Percentiles rank a stretch among this genome's conserved stretches.
Conservation (phyloP, 92 coral and sea anemone species). For the Palythoa heliodiscus region DNA sequence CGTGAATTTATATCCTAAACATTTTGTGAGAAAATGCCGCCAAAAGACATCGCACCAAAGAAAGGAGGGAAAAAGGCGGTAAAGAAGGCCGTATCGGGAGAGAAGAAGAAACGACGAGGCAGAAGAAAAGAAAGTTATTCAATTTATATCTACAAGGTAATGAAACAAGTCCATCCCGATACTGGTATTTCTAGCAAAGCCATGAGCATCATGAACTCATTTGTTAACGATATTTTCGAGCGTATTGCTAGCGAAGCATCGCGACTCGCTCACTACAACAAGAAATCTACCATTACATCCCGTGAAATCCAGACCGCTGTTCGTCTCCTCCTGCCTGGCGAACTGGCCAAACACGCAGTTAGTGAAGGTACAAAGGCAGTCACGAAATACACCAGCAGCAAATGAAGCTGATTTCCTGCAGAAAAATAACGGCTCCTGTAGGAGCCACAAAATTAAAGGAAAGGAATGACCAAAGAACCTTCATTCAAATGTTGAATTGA, state of each 20-base stretch:
- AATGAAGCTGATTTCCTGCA: background rate
- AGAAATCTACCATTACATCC: conserved; percentile 31
- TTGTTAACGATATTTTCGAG: conserved; percentile 32
- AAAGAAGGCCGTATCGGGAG: conserved; percentile 46
- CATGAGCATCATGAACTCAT: conserved; percentile 40
- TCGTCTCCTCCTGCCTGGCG: conserved; percentile 38
- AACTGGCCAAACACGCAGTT: conserved; percentile 35
- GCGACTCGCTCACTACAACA: conserved; percentile 31
- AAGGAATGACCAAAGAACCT: conserved; percentile 3
- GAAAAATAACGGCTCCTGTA: background rate
- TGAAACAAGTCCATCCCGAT: conserved; percentile 41
- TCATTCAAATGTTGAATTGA: background rate
- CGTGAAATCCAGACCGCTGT: conserved; percentile 46
- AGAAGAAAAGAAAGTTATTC: conserved; percentile 32
- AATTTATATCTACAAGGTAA: conserved; percentile 34
- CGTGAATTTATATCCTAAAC: no score
- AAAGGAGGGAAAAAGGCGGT: conserved; percentile 50
- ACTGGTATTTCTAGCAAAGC: conserved; percentile 36
- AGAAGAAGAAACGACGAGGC: conserved; percentile 11
- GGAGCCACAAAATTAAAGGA: background rate
- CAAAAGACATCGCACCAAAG: conserved; percentile 40
- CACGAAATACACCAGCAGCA: conserved; percentile 42
- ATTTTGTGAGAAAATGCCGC: conserved; percentile 21
- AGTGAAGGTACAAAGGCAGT: conserved; percentile 37
- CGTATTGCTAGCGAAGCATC: conserved; percentile 45